Percentiles rank a stretch among this genome's conserved stretches.
These are phyloP conservation scores for Strigamia crassipes DNA, from an alignment of 2,888 invertebrate genomes.

Conservation along the genomic window DNA sequence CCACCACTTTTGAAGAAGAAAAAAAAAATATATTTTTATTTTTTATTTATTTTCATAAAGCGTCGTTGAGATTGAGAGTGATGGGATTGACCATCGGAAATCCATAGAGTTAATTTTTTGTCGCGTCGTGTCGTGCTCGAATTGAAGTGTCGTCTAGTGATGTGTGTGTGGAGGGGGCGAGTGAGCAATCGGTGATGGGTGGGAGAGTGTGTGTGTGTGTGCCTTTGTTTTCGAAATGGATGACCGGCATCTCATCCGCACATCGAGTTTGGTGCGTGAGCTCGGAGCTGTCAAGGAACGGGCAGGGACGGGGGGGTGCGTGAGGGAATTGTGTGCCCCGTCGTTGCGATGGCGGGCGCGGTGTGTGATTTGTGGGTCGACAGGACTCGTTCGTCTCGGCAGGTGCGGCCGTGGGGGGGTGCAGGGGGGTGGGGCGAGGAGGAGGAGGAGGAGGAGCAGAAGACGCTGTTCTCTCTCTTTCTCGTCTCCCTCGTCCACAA, in stretches of 20 bases:
- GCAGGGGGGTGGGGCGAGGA: constrained; percentile 15
- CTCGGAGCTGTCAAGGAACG: constrained; percentile 31
- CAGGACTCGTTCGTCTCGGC: constrained; percentile 42
- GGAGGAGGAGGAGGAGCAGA: constrained; percentile 40
- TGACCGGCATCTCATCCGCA: constrained; percentile 38
- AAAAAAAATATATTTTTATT: not conserved
- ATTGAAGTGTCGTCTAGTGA: not conserved
- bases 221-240: constrained; percentile 37
- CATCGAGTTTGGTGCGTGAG: constrained; percentile 33
- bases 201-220: not conserved
- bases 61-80: not conserved
- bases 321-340: constrained; percentile 33
- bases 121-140: not conserved
- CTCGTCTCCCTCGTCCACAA: constrained; percentile 29
- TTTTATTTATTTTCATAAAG: not conserved
- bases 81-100: constrained; percentile 17
- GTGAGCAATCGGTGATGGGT: not conserved
- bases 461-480: not conserved
- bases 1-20: not conserved
- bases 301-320: not conserved
- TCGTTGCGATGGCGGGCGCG: constrained; percentile 37
- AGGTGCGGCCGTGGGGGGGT: constrained; percentile 35
- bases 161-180: not conserved
- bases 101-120: constrained; percentile 29
- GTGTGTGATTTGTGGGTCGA: constrained; percentile 42